phyloP scores from a whole-genome alignment of 2,888 invertebrate species.

The Craniophora ligustri region DNA sequence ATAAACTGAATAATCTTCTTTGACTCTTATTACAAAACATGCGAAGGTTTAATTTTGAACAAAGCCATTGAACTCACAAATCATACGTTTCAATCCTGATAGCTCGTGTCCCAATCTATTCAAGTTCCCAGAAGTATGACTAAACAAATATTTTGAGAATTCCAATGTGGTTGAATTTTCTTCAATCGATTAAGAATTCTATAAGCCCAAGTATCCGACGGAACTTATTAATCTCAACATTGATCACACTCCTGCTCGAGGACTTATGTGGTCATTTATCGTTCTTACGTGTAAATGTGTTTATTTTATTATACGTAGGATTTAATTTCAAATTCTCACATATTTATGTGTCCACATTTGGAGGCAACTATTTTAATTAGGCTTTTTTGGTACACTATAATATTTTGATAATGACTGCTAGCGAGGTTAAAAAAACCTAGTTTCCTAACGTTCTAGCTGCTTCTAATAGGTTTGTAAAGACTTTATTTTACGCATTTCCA shows the following conservation, averaged over 20 bases:
- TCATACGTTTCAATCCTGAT: constrained; percentile 14
- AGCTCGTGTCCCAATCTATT: constrained; percentile 14
- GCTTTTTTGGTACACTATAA: constrained; percentile 30
- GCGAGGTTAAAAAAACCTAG: constrained; percentile 39
- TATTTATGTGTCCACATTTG: constrained; percentile 44
- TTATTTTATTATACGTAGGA: constrained; percentile 53
- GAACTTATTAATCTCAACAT: constrained; percentile 53
- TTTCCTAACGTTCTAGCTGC: constrained; percentile 30
- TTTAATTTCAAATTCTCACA: constrained; percentile 52
- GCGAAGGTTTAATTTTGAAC: constrained; percentile 8
- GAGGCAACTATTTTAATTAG: constrained; percentile 53
- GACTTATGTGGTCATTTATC: constrained; percentile 50
- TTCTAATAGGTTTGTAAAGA: constrained; percentile 36
- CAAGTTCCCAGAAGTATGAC: constrained; percentile 40
- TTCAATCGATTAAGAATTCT: constrained; percentile 52
- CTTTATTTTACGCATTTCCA: constrained; percentile 51
- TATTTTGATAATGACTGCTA: constrained; percentile 34
- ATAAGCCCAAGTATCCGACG: constrained; percentile 48
- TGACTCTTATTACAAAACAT: not conserved
- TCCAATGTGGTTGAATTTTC: constrained; percentile 41
- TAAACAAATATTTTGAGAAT: constrained; percentile 48
- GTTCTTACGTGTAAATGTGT: constrained; percentile 36
- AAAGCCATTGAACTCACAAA: constrained; percentile 27
- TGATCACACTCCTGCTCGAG: constrained; percentile 47
- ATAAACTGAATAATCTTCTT: constrained; percentile 8